Conservation (phyloP, 2,888 invertebrate genomes). For the Invenusta paracnida region DNA sequence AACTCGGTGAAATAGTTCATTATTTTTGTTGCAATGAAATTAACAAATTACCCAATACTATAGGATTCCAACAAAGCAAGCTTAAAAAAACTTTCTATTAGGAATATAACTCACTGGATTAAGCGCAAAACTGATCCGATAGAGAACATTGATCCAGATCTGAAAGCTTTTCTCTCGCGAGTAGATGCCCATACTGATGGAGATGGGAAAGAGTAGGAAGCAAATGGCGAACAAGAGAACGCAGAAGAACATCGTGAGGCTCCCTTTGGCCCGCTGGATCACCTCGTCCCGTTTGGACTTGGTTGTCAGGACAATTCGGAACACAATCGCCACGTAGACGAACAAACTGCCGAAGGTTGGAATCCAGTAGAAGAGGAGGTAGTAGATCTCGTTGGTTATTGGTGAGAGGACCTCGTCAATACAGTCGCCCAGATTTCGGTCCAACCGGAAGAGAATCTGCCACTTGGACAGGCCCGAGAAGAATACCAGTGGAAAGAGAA, state of each 20-base stretch:
- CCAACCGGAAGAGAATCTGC: neutral
- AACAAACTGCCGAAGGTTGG: constrained; percentile 1
- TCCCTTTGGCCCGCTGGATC: neutral
- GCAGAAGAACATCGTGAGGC: neutral
- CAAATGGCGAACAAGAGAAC: neutral
- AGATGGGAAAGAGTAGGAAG: neutral
- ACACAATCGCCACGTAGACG: neutral
- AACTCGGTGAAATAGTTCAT: too few relatives aligned
- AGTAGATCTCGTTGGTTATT: neutral
- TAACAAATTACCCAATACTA: too few relatives aligned
- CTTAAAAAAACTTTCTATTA: too few relatives aligned
- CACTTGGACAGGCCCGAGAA: neutral
- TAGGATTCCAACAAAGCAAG: too few relatives aligned
- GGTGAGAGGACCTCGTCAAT: neutral
- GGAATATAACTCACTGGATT: constrained; percentile 15
- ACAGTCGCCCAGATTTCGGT: neutral
- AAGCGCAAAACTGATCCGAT: neutral
- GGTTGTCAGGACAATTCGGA: neutral
- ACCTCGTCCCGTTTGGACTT: constrained; percentile 11
- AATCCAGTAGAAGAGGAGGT: neutral
- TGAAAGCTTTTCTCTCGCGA: neutral
- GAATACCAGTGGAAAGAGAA: neutral
- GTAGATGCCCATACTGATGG: neutral
- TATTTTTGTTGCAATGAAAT: too few relatives aligned
- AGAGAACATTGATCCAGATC: constrained; percentile 3